These are phyloP conservation scores for Poecile atricapillus DNA, from an alignment of 2,113 vertebrate genomes.

Conservation along the genomic window DNA sequence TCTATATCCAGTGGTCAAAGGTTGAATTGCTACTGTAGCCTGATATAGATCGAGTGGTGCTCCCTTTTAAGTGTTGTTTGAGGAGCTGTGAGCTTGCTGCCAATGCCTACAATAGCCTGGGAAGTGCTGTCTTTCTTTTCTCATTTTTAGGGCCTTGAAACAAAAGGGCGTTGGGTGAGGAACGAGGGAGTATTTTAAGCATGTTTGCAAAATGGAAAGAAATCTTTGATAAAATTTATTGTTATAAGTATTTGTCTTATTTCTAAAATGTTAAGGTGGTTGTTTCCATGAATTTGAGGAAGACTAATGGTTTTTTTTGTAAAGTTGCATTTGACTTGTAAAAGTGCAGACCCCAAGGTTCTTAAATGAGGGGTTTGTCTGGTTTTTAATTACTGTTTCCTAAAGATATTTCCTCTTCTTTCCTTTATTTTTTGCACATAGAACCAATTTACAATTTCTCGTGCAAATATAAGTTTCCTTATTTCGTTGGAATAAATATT, in stretches of 20 bases:
- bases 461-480: background rate
- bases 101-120: slow-evolving; percentile 5
- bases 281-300: slow-evolving; percentile 34
- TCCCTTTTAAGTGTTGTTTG: background rate
- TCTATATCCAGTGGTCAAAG: background rate
- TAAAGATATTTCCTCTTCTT: background rate
- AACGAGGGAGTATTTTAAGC: background rate
- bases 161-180: background rate
- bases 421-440: slow-evolving; percentile 22
- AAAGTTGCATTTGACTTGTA: slow-evolving; percentile 28
- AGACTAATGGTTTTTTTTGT: slow-evolving; percentile 6
- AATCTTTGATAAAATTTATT: slow-evolving; percentile 5
- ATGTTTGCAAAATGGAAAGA: slow-evolving; percentile 44
- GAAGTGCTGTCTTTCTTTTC: background rate
- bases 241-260: slow-evolving; percentile 23
- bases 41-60: background rate
- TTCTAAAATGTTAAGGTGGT: background rate
- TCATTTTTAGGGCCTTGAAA: slow-evolving; percentile 14
- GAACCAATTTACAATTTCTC: background rate
- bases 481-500: background rate
- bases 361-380: slow-evolving; percentile 6
- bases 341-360: background rate
- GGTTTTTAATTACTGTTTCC: background rate
- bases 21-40: slow-evolving; percentile 14
- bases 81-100: slow-evolving; percentile 35